Conservation (phyloP, 2,888 invertebrate genomes). For the Athrips mouffetella region DNA sequence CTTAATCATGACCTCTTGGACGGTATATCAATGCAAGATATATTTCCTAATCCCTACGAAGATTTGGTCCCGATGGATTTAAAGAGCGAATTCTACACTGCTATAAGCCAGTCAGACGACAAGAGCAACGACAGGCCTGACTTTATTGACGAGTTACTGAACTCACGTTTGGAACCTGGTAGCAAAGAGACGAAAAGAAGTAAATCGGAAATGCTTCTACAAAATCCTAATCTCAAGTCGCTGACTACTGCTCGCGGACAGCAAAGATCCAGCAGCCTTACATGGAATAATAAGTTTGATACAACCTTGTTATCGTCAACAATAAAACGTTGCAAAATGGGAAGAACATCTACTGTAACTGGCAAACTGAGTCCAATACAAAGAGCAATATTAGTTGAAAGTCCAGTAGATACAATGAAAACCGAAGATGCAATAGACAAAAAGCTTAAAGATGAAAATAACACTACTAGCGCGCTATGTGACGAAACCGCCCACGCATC, state of each 20-base stretch:
- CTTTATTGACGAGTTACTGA: constrained; percentile 77
- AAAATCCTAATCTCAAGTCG: constrained; percentile 69
- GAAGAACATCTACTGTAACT: constrained; percentile 63
- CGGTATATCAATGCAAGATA: constrained; percentile 91
- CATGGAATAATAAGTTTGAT: constrained; percentile 84
- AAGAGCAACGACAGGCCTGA: constrained; percentile 68
- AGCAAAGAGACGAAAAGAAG: constrained; percentile 80
- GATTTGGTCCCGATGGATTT: constrained; percentile 81
- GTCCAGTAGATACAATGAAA: constrained; percentile 56
- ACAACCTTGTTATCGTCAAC: constrained; percentile 77
- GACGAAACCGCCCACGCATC: constrained; percentile 68
- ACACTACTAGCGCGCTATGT: constrained; percentile 41
- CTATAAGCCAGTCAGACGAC: constrained; percentile 63
- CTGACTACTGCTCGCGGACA: constrained; percentile 76
- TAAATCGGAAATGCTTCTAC: constrained; percentile 81
- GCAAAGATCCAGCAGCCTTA: constrained; percentile 82
- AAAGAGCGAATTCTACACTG: constrained; percentile 78
- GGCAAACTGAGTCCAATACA: constrained; percentile 67
- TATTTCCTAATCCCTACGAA: constrained; percentile 85
- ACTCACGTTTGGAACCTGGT: constrained; percentile 68
- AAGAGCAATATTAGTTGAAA: constrained; percentile 48
- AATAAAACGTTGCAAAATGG: constrained; percentile 83
- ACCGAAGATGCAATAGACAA: constrained; percentile 48
- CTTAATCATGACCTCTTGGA: constrained; percentile 89
- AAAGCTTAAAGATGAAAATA: constrained; percentile 56